These are phyloP conservation scores for Fissipunctia ypsillon DNA, from an alignment of 2,888 invertebrate genomes.

Conservation along the genomic window DNA sequence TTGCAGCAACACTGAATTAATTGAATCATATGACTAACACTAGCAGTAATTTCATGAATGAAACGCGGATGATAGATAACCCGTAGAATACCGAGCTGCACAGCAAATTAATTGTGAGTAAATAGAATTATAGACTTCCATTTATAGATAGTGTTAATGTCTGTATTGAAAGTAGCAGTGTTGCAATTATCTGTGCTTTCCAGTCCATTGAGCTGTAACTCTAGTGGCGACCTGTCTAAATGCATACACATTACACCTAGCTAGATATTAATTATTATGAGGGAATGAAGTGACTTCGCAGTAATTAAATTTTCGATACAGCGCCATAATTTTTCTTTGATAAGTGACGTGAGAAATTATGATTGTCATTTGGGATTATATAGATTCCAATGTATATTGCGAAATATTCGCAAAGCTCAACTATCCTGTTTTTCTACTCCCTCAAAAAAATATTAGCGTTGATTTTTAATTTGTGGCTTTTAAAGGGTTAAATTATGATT, in stretches of 20 bases:
- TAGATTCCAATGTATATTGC: background rate
- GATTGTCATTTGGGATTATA: background rate
- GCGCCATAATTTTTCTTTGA: slow-evolving; percentile 20
- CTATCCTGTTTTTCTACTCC: background rate
- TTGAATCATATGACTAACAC: slow-evolving; percentile 55
- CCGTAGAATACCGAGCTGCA: slow-evolving; percentile 35
- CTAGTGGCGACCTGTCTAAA: slow-evolving; percentile 54
- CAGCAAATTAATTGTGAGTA: slow-evolving; percentile 55
- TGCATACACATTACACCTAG: slow-evolving; percentile 34
- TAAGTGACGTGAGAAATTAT: background rate
- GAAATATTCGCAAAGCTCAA: background rate
- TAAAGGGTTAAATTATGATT: background rate
- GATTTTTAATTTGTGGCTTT: background rate
- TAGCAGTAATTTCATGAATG: slow-evolving; percentile 52
- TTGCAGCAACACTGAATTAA: slow-evolving; percentile 33
- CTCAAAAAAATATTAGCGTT: background rate
- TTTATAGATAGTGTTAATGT: slow-evolving; percentile 48
- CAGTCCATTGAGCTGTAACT: slow-evolving; percentile 71
- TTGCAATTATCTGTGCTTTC: slow-evolving; percentile 76
- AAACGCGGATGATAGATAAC: slow-evolving; percentile 42
- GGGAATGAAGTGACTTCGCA: slow-evolving; percentile 22
- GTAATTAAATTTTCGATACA: slow-evolving; percentile 33
- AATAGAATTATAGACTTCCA: slow-evolving; percentile 47
- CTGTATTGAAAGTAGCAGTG: slow-evolving; percentile 65
- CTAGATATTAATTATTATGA: slow-evolving; percentile 33